These are phyloP conservation scores for Plotosus lineatus DNA, from an alignment of 2,113 vertebrate genomes.

Conservation along the genomic window DNA sequence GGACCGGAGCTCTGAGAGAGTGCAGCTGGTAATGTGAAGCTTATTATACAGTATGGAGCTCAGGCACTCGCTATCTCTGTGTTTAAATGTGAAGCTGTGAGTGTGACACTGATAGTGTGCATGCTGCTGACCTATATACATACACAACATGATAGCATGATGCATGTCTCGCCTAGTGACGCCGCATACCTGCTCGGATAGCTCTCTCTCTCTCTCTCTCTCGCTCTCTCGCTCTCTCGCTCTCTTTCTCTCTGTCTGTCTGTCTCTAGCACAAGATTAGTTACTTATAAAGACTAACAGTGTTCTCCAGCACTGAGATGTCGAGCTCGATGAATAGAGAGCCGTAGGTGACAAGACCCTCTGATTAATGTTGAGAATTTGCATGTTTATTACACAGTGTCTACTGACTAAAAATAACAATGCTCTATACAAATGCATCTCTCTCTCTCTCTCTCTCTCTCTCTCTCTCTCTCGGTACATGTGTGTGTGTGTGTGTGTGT, in stretches of 20 bases:
- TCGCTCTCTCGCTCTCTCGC: constrained; percentile 20
- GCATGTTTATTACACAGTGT: constrained; percentile 67
- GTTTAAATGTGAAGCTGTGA: constrained; percentile 31
- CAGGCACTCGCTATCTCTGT: constrained; percentile 30
- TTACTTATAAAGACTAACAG: constrained; percentile 64
- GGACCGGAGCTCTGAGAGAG: constrained; percentile 25
- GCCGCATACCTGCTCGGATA: not conserved
- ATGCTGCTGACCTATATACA: constrained; percentile 47
- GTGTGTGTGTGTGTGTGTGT: not conserved
- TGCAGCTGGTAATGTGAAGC: constrained; percentile 36
- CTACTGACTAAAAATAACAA: constrained; percentile 14
- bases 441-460: no score
- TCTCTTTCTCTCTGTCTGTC: constrained; percentile 1
- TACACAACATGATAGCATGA: constrained; percentile 30
- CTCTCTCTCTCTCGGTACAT: no score
- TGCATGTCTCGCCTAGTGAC: constrained; percentile 38
- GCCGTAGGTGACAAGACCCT: constrained; percentile 61
- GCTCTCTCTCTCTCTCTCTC: not conserved
- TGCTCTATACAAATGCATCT: not conserved
- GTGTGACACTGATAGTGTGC: constrained; percentile 31
- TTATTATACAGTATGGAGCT: constrained; percentile 47
- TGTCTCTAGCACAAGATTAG: not conserved
- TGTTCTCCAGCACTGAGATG: constrained; percentile 58
- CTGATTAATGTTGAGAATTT: constrained; percentile 66
- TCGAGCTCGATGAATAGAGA: constrained; percentile 54